These are phyloP conservation scores for Distichodus sexfasciatus DNA, from an alignment of 2,797 vertebrate species.

Conservation along the genomic window DNA sequence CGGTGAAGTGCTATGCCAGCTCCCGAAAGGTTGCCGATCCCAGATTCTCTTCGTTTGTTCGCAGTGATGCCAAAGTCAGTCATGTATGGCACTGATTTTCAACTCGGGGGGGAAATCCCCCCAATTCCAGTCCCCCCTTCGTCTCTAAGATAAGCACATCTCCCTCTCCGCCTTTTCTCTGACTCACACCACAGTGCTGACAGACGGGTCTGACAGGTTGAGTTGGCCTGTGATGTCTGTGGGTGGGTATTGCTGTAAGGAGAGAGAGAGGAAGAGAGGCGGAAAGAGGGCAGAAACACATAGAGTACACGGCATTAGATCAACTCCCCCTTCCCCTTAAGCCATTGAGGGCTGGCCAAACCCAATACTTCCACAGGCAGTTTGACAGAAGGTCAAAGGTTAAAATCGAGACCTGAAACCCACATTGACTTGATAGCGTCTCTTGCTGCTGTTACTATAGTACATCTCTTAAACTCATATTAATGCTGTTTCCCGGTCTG, in stretches of 20 bases:
- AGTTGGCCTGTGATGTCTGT: slow-evolving; percentile 98
- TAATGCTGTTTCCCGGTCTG: no score
- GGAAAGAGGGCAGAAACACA: slow-evolving; percentile 45
- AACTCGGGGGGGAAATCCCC: slow-evolving; percentile 22
- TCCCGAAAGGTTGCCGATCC: slow-evolving; percentile 49
- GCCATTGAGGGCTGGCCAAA: neutral
- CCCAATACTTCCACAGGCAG: slow-evolving; percentile 30
- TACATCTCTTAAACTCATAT: no score
- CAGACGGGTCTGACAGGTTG: slow-evolving; percentile 98
- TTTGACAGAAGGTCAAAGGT: slow-evolving; percentile 11
- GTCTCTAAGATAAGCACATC: slow-evolving; percentile 28
- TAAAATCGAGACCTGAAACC: no score
- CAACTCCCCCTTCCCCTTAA: neutral
- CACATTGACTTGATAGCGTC: no score
- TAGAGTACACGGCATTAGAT: slow-evolving; percentile 33
- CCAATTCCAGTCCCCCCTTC: slow-evolving; percentile 17
- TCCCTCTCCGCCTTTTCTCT: slow-evolving; percentile 39
- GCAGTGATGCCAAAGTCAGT: slow-evolving; percentile 44
- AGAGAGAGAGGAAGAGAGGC: slow-evolving; percentile 55
- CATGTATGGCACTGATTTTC: slow-evolving; percentile 34
- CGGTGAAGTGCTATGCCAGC: slow-evolving; percentile 55
- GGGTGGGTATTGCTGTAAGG: slow-evolving; percentile 95
- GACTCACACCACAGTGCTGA: slow-evolving; percentile 95
- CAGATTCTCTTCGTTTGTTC: slow-evolving; percentile 43
- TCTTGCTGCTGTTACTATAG: no score